Evolutionary conservation across 2,888 invertebrate species (phyloP).

Genomic region (Acrocyrtus sp.): DNA sequence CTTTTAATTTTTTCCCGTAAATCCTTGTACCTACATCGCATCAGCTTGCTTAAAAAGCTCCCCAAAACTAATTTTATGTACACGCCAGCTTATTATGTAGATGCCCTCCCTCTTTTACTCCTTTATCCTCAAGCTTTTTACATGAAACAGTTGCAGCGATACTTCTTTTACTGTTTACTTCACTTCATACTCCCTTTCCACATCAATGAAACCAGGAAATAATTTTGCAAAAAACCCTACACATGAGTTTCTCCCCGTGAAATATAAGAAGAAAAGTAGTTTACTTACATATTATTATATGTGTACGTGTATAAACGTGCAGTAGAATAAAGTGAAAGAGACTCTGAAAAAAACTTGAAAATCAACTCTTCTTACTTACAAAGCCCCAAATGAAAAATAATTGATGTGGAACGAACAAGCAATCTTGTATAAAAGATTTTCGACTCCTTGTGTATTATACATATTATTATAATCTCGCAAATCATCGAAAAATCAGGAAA

Average conservation of each 20-base stretch:
- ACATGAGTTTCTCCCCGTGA: neutral
- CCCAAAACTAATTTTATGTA: too few relatives aligned
- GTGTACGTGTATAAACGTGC: neutral
- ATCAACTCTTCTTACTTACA: constrained; percentile 27
- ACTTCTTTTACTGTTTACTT: too few relatives aligned
- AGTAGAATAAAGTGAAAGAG: neutral
- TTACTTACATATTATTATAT: neutral
- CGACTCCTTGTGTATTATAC: neutral
- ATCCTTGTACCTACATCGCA: too few relatives aligned
- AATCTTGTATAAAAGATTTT: neutral
- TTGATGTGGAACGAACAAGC: constrained; percentile 38
- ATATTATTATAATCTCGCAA: constrained; percentile 19
- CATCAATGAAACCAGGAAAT: constrained; percentile 50
- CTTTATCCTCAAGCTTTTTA: neutral
- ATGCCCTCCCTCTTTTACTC: too few relatives aligned
- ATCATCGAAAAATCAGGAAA: constrained; percentile 11
- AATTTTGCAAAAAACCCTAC: constrained; percentile 34
- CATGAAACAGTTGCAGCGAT: neutral
- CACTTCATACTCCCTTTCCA: constrained; percentile 39
- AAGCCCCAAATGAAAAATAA: constrained; percentile 44
- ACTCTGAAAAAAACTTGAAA: constrained; percentile 43
- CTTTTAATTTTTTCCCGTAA: too few relatives aligned
- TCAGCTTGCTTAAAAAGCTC: too few relatives aligned
- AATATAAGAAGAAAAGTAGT: neutral
- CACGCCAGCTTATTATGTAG: too few relatives aligned